Conservation (phyloP, 2,797 vertebrate genomes). For the Manis crassicaudata region DNA sequence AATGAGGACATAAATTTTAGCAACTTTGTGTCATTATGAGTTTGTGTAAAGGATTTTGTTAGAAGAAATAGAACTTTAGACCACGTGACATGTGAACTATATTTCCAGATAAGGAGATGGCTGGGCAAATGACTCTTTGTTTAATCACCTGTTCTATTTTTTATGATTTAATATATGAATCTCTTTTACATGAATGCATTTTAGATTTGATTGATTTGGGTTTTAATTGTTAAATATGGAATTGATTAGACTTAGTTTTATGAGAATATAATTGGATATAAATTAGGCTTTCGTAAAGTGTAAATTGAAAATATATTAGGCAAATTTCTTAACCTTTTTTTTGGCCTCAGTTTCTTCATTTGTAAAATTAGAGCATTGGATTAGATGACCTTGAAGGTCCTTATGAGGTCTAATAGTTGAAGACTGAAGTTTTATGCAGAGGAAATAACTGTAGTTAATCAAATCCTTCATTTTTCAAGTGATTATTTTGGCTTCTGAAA, state of each 20-base stretch:
- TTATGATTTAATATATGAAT: conserved; percentile 82
- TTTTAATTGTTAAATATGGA: conserved; percentile 83
- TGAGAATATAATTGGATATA: conserved; percentile 79
- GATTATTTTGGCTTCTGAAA: conserved; percentile 73
- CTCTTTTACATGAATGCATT: conserved; percentile 79
- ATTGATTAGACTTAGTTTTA: conserved; percentile 80
- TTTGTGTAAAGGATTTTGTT: conserved; percentile 79
- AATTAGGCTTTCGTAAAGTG: conserved; percentile 79
- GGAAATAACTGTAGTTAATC: conserved; percentile 72
- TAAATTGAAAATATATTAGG: conserved; percentile 72
- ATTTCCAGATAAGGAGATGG: conserved; percentile 59
- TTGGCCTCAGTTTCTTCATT: conserved; percentile 78
- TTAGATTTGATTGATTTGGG: conserved; percentile 81
- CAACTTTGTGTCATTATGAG: conserved; percentile 73
- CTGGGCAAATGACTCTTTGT: conserved; percentile 73
- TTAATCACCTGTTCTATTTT: conserved; percentile 83
- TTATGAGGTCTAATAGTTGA: conserved; percentile 51
- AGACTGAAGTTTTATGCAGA: conserved; percentile 46
- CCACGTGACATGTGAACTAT: conserved; percentile 52
- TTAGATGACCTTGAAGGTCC: conserved; percentile 54
- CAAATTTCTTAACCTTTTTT: conserved; percentile 57
- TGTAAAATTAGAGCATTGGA: conserved; percentile 62
- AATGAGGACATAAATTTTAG: conserved; percentile 76
- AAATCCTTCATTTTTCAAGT: conserved; percentile 61
- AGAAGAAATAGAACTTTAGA: conserved; percentile 68